These are phyloP conservation scores for Vulpes vulpes DNA, from an alignment of 2,113 vertebrate genomes.

Conservation along the genomic window DNA sequence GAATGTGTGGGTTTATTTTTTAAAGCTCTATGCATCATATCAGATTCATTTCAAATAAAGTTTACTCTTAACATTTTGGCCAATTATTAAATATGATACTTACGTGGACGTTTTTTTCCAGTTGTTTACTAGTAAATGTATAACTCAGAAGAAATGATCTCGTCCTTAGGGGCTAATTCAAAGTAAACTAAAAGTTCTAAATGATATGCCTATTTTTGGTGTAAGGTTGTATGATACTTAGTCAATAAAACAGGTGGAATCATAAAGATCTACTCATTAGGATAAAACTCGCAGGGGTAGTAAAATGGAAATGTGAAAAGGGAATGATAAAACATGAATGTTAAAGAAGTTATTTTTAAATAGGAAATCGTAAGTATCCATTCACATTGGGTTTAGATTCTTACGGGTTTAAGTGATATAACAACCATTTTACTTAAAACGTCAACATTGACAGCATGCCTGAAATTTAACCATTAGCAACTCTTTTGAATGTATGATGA, in stretches of 20 bases:
- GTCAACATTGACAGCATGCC: neutral
- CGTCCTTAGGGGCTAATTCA: neutral
- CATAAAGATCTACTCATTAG: neutral
- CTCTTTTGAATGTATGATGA: neutral
- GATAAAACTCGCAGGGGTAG: neutral
- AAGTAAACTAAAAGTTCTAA: conserved; percentile 21
- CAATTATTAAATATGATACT: neutral
- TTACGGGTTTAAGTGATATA: neutral
- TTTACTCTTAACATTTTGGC: neutral
- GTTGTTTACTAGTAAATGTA: neutral
- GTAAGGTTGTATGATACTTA: neutral
- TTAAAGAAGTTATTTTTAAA: neutral
- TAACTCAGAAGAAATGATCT: conserved; percentile 43
- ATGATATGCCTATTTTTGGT: neutral
- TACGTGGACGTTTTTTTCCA: neutral
- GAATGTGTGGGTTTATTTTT: neutral
- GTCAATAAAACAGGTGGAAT: neutral
- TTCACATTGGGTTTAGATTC: neutral
- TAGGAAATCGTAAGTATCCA: neutral
- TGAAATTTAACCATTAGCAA: neutral
- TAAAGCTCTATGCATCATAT: neutral
- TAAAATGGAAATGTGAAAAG: neutral
- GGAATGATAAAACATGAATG: neutral
- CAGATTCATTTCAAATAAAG: neutral
- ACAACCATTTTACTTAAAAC: neutral